Percentiles rank a stretch among this genome's conserved stretches.
These are phyloP conservation scores for Proteles cristata DNA, from an alignment of 2,113 vertebrate species.

Conservation along the genomic window DNA sequence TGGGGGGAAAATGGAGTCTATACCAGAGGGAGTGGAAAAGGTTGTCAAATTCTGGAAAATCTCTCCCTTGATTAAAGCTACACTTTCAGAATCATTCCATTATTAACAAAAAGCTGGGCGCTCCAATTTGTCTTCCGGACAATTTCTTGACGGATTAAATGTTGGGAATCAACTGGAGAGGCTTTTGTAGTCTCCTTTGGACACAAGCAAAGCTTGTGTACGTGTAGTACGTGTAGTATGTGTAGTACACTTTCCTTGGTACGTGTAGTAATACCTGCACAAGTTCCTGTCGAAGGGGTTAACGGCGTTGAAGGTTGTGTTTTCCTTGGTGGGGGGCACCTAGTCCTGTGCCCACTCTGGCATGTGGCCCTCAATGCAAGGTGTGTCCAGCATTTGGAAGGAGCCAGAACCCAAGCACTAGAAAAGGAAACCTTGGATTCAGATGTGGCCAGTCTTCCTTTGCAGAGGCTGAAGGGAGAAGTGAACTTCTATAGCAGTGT, in stretches of 20 bases:
- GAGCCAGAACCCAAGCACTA: background rate
- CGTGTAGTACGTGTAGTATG: no score
- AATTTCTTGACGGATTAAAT: constrained; percentile 80
- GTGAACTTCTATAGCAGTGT: background rate
- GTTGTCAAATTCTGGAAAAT: constrained; percentile 92
- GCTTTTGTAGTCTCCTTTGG: constrained; percentile 71
- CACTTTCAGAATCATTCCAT: constrained; percentile 89
- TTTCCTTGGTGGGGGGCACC: background rate
- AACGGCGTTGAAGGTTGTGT: background rate
- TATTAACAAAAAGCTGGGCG: constrained; percentile 90
- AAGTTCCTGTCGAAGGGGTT: constrained; percentile 17
- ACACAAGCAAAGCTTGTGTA: constrained; percentile 32
- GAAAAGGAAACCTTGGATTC: background rate
- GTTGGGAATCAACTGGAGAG: constrained; percentile 82
- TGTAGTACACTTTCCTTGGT: constrained; percentile 47
- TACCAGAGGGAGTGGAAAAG: constrained; percentile 90
- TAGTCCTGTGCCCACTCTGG: background rate
- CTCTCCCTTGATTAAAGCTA: constrained; percentile 90
- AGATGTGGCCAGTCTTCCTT: background rate
- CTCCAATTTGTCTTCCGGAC: constrained; percentile 76
- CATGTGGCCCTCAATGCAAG: background rate
- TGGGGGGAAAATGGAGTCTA: constrained; percentile 87
- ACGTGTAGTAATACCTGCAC: background rate
- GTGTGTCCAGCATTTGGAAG: background rate
- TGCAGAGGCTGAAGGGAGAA: rapidly evolving